Evolutionary conservation across 2,113 vertebrate genomes (phyloP), one percentile per base, ranked within the genome.

Genomic region (Scomber japonicus): DNA sequence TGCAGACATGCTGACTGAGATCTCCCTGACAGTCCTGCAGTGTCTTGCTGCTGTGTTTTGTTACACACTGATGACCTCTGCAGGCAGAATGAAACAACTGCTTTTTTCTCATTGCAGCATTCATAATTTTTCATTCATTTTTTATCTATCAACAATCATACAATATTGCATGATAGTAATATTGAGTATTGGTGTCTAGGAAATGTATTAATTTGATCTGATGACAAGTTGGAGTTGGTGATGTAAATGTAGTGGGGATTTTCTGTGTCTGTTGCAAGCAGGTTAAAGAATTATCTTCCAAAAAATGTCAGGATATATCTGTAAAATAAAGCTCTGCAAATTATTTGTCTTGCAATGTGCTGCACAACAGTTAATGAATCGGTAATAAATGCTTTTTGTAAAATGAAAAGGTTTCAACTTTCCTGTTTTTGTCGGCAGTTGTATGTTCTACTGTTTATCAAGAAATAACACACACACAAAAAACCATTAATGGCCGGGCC

Each of bases 61-160:
- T 87, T 62, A 50, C 54, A 84, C 80, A 60, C 75, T 70, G 65
- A 54, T 73, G 88, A 60, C 89, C 71, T 79, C 91, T 92, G 77
- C 77, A 62, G 94, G 78, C 62, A 11, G n/a, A 76, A 0, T 17
- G 16, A 0, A 12, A 49, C 0, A 80, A 73, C 40, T 31, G 9
- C 51, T 24, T 55, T 79, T 17, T 11, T 16, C 11, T 19, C 27
- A 46, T 2, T 46, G 11, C 12, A 27, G 6, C 21, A 1, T 68
- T 27, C 31, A 11, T 35, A 21, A 17, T 51, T 1, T 30, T 21
- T 21, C 21, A 21, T 21, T 21, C 21, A n/a, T 27, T 0, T 17
- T 27, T 30, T 7, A 3, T 61, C n/a, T 57, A 1, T 15, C 16
- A 31, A 9, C 4, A 51, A 40, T 48, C 3, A 40, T 30, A 3